Conservation (phyloP, 1,140 invertebrate genomes). For the Brachionus sp. region DNA sequence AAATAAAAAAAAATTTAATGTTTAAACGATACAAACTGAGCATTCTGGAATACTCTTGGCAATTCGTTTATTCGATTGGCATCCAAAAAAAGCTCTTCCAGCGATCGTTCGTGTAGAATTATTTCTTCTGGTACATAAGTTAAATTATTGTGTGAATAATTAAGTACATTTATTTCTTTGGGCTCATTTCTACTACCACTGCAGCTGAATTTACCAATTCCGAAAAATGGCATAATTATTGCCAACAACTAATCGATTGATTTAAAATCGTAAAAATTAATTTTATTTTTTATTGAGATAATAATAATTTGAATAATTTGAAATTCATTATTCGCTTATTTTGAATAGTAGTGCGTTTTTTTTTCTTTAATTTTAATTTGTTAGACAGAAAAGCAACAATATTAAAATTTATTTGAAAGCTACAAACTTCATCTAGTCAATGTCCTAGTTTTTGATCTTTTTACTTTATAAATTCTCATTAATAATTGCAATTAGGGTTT, state of each 20-base stretch:
- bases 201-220: conserved; percentile 39
- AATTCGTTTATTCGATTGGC: conserved; percentile 40
- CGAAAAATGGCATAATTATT: conserved; percentile 39
- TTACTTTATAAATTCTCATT: background rate
- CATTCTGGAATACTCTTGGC: background rate
- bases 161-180: conserved; percentile 39
- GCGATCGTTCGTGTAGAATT: conserved; percentile 30
- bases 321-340: conserved; percentile 26
- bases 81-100: conserved; percentile 37
- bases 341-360: conserved; percentile 28
- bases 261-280: background rate
- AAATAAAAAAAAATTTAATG: conserved; percentile 46
- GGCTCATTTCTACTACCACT: conserved; percentile 38
- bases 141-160: conserved; percentile 45
- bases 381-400: conserved; percentile 30
- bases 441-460: conserved; percentile 43
- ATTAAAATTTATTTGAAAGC: background rate
- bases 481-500: conserved; percentile 24
- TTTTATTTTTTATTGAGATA: background rate
- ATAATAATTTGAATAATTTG: background rate
- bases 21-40: background rate
- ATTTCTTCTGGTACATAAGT: conserved; percentile 46
- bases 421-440: conserved; percentile 33
- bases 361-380: conserved; percentile 31
- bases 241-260: background rate